Conservation (phyloP, 2,888 invertebrate genomes). For the Notodonta ziczac region DNA sequence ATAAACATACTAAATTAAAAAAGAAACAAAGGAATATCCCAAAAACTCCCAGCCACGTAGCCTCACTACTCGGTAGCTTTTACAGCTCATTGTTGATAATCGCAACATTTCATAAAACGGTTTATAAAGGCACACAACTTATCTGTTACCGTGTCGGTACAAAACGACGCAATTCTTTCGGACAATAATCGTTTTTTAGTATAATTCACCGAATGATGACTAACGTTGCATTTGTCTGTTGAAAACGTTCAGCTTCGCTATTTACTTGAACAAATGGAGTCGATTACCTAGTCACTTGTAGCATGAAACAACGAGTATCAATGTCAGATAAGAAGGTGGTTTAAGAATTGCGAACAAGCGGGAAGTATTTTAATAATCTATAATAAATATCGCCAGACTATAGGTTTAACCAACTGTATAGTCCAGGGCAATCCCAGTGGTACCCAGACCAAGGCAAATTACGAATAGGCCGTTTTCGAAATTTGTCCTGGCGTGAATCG, state of each 20-base stretch:
- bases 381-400: too few species aligned
- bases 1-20: not conserved
- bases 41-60: not conserved
- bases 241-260: constrained; percentile 3
- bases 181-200: constrained; percentile 19
- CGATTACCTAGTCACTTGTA: constrained; percentile 3
- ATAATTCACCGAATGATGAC: constrained; percentile 23
- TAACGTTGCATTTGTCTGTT: constrained; percentile 12
- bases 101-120: constrained; percentile 49
- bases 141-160: constrained; percentile 19
- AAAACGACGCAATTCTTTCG: constrained; percentile 16
- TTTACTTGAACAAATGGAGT: not conserved
- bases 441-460: too few species aligned
- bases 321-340: not conserved
- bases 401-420: too few species aligned
- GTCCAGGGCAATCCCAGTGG: too few species aligned
- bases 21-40: not conserved
- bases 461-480: too few species aligned
- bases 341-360: not conserved
- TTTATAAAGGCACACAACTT: constrained; percentile 35
- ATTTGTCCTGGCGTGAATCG: too few species aligned
- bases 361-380: not conserved
- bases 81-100: constrained; percentile 63
- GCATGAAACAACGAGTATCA: not conserved
- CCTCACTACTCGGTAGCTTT: constrained; percentile 34